Evolutionary conservation across 2,888 invertebrate species (phyloP).

Genomic region (Pheosia gnoma): DNA sequence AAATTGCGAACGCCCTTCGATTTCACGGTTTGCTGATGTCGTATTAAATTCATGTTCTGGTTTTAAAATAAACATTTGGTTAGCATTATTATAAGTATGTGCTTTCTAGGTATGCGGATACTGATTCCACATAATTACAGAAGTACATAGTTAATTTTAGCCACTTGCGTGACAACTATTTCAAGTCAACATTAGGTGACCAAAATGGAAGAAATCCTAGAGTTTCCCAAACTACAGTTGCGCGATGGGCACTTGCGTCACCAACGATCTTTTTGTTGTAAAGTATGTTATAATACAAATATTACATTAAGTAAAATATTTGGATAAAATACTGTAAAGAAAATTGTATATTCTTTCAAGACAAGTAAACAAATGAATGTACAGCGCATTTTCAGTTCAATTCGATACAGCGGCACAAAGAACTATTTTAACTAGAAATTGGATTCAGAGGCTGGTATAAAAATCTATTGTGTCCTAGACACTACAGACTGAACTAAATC

Average conservation of each 20-base stretch:
- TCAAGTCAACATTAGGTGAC: too few relatives aligned
- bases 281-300: too few relatives aligned
- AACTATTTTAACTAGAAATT: conserved; percentile 5
- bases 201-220: too few relatives aligned
- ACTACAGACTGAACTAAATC: neutral
- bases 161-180: too few relatives aligned
- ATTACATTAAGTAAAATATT: neutral
- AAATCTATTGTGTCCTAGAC: conserved; percentile 2
- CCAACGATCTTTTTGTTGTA: too few relatives aligned
- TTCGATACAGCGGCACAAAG: conserved; percentile 3
- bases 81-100: too few relatives aligned
- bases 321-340: neutral
- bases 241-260: too few relatives aligned
- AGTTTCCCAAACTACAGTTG: too few relatives aligned
- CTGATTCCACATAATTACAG: too few relatives aligned
- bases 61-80: too few relatives aligned
- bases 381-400: neutral
- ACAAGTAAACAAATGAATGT: conserved; percentile 3
- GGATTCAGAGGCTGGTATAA: neutral
- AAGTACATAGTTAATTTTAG: too few relatives aligned
- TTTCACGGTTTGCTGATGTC: neutral
- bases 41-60: neutral
- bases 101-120: too few relatives aligned
- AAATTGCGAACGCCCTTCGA: neutral
- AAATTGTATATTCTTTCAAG: conserved; percentile 1